Base-by-base conservation (phyloP, 1,140 invertebrate species). In the Meloidogyne exigua region DNA sequence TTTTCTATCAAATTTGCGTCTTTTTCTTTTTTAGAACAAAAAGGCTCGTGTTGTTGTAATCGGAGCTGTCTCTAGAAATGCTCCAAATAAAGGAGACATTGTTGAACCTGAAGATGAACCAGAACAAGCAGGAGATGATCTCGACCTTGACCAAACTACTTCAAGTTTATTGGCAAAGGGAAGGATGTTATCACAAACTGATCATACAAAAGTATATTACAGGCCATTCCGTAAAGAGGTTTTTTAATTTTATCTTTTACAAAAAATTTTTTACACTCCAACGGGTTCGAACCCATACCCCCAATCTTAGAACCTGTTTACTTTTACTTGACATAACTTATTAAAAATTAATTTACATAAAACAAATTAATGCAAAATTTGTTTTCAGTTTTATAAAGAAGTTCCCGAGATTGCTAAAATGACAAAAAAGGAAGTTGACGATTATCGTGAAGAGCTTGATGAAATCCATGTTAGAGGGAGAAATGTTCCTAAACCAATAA, bases 401-500 rank as follows among this genome's bases (percentile, higher is more conserved):
- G 93, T 95, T 25, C 92, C 93, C 71, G 93, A 94, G 88, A 91
- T 96, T 82, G 91, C 93, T 9, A 92, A 92, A 85, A 96, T 99
- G 95, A 93, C 93, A 0, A 84, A 91, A 70, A 92, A 94, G 87
- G 90, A 91, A 82, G 90, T 90, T 7, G 89, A 90, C 63, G 85
- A 79, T 3, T 94, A 95, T 82, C 92, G 94, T 82, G 90, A 91
- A 82, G 90, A 91, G 80, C 68, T 91, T 81, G 91, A 92, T 81
- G 90, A 89, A 11, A 91, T 92, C 66, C 90, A 90, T 82, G 90
- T 92, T n/a, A 87, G 89, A 86, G 92, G 92, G 21, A 92, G 92
- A 85, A 93, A 93, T 18, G 95, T 93, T 86, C 96, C 96, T 0
- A 95, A 94, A 85, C 95, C 96, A 0, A 94, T 98, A 18, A 94